Base-by-base conservation (phyloP, 2,113 vertebrate species). In the Macrotus californicus region DNA sequence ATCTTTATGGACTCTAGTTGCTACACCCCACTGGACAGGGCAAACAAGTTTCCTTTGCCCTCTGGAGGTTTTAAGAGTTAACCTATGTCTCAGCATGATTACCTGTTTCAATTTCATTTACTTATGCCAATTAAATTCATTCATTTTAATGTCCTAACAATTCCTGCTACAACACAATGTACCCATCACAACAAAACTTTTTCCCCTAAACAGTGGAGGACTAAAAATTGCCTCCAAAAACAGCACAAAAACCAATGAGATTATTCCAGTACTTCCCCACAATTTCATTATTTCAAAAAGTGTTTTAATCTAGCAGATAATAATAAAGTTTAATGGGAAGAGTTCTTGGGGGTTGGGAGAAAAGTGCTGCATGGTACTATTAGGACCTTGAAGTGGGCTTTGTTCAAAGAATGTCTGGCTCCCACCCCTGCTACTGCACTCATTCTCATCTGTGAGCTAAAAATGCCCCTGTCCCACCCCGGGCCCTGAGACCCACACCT, bases 221-320 rank as follows among this genome's bases (percentile, higher is more conserved):
- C 21, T 50, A 46, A 19, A 10, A 24, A 41, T 1, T 19, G 54
- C 39, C 13, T 93, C 82, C 61, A 48, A 67, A 90, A 84, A 26
- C 48, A 87, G 67, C 13, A 50, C 52, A 66, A 85, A 43, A 43
- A 29, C 91, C 56, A 76, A 36, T 22, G 76, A 56, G 59, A 76
- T 64, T 81, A 87, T 80, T 82, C 9, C 19, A 88, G 26, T 39
- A 56, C n/a, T 50, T n/a, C 22, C 54, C 61, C 43, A 85, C 6
- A 83, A 22, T 86, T 73, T 76, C 70, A 96, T 76, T 88, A 84
- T 80, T 94, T 96, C 54, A 48, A 84, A 81, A 69, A 18, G 11
- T 1, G 50, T 77, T 22, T 70, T 70, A 85, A 95, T 82, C 19
- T 64, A 89, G 64, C 22, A 89, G 22, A 86, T 26, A 89, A 83